Percentiles rank a stretch among this genome's conserved stretches.
Evolutionary conservation across 37 sponge, comb jelly and placozoan genomes (phyloP).

Genomic region (Cladorhizidae sp.): DNA sequence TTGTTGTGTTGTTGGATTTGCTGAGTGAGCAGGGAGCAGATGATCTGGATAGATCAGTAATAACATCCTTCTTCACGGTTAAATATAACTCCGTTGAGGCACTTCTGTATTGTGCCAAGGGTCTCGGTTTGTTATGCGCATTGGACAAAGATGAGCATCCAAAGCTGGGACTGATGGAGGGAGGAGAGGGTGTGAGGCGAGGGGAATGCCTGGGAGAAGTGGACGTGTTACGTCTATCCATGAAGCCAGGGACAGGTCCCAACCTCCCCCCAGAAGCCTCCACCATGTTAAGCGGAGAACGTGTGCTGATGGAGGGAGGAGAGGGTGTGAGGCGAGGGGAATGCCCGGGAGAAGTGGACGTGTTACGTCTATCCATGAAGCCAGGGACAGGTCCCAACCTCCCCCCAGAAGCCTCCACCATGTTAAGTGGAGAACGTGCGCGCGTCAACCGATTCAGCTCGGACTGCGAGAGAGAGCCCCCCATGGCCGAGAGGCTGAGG

Average conservation of each 20-base stretch:
- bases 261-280: background rate
- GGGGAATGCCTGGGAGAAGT: too few species aligned
- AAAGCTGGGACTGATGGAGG: too few species aligned
- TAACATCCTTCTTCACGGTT: background rate
- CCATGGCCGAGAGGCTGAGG: slow-evolving; percentile 5
- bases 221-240: too few species aligned
- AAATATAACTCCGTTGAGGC: background rate
- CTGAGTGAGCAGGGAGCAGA: slow-evolving; percentile 16
- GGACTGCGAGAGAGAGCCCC: slow-evolving; percentile 2
- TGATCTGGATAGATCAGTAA: slow-evolving; percentile 6
- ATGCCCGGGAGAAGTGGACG: too few species aligned
- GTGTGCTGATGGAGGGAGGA: background rate
- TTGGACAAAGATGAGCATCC: too few species aligned
- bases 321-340: too few species aligned
- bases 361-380: too few species aligned
- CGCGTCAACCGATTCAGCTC: slow-evolving; percentile 1
- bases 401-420: background rate
- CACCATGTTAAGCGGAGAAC: background rate
- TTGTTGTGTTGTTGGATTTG: background rate
- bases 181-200: too few species aligned
- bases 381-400: too few species aligned
- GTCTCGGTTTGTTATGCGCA: background rate
- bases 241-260: too few species aligned
- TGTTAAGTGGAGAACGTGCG: background rate
- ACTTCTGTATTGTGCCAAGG: background rate